These are phyloP conservation scores for Xanthorhoe designata DNA, from an alignment of 2,888 invertebrate genomes.

Conservation along the genomic window DNA sequence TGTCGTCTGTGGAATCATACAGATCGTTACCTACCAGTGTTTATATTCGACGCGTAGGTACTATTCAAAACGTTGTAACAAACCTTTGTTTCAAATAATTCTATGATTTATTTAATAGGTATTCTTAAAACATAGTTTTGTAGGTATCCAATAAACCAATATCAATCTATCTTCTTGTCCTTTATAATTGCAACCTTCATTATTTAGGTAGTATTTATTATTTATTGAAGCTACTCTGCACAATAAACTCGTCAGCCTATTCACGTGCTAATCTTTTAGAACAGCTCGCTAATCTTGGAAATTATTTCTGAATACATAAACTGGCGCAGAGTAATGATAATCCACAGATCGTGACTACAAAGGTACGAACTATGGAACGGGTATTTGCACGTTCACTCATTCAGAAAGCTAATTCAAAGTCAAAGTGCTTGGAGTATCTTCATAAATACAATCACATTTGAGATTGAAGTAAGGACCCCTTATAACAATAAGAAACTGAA, in stretches of 20 bases:
- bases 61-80: slow-evolving; percentile 22
- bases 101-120: slow-evolving; percentile 16
- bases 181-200: neutral
- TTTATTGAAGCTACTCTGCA: slow-evolving; percentile 18
- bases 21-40: slow-evolving; percentile 22
- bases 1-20: slow-evolving; percentile 25
- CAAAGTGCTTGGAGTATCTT: neutral
- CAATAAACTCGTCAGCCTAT: slow-evolving; percentile 22
- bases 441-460: neutral
- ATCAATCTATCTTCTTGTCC: neutral
- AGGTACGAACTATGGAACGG: slow-evolving; percentile 7
- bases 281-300: slow-evolving; percentile 20
- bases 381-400: neutral
- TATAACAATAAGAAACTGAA: neutral
- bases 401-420: neutral
- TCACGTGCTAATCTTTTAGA: slow-evolving; percentile 27
- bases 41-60: slow-evolving; percentile 17
- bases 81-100: slow-evolving; percentile 23
- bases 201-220: neutral
- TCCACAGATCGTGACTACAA: slow-evolving; percentile 11
- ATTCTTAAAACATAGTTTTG: slow-evolving; percentile 3
- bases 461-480: neutral
- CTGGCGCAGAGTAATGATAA: slow-evolving; percentile 9
- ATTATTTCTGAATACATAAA: slow-evolving; percentile 27
- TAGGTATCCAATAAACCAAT: neutral